phyloP scores from a whole-genome alignment of 2,888 invertebrate genomes.

The Eupithecia exiguata region DNA sequence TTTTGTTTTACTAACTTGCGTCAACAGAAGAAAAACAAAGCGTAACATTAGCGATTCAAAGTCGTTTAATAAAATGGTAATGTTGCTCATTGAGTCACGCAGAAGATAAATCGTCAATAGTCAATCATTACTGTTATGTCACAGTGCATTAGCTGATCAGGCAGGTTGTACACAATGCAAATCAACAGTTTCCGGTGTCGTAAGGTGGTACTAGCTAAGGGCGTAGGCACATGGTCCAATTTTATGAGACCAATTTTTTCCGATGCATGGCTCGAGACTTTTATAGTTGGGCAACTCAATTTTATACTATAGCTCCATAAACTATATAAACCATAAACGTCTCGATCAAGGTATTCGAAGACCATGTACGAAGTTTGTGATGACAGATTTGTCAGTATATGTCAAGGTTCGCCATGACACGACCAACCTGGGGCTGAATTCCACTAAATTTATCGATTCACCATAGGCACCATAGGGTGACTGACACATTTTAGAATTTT shows the following conservation, averaged over 20 bases:
- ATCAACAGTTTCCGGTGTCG: conserved; percentile 55
- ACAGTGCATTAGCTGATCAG: conserved; percentile 26
- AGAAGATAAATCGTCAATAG: conserved; percentile 45
- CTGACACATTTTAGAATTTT: too few relatives aligned
- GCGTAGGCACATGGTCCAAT: neutral
- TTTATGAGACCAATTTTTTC: neutral
- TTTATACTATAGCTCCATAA: neutral
- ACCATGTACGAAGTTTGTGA: neutral
- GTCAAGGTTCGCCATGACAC: neutral
- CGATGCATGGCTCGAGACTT: neutral
- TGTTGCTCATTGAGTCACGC: conserved; percentile 33
- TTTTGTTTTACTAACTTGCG: neutral
- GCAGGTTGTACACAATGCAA: conserved; percentile 46
- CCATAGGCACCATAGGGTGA: too few relatives aligned
- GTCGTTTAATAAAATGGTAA: neutral
- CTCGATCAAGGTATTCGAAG: neutral
- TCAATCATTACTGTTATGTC: conserved; percentile 51
- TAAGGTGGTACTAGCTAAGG: conserved; percentile 28
- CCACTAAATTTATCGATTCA: too few relatives aligned
- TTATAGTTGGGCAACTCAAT: neutral
- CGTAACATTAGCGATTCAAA: neutral
- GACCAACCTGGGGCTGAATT: neutral
- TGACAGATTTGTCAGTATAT: neutral
- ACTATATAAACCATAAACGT: neutral
- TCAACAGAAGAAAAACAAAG: neutral